phyloP scores from a whole-genome alignment of 2,888 invertebrate species.

The Drosophila nr. medialis region DNA sequence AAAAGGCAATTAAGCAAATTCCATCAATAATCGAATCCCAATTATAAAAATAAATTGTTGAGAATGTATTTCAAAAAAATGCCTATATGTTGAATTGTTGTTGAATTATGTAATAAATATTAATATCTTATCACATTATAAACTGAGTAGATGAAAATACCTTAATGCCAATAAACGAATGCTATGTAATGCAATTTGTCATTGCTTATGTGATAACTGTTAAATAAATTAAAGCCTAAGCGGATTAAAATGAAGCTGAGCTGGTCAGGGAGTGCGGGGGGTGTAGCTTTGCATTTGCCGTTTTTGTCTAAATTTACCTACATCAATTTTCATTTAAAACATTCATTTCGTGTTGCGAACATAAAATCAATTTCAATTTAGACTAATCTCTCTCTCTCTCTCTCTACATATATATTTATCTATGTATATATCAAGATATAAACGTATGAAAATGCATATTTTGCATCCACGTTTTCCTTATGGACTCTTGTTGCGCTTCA shows the following conservation, averaged over 20 bases:
- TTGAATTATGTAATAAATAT: no score
- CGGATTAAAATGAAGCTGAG: slow-evolving; percentile 32
- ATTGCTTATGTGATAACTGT: slow-evolving; percentile 43
- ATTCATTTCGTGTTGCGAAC: slow-evolving; percentile 33
- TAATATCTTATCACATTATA: no score
- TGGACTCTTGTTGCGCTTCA: slow-evolving; percentile 20
- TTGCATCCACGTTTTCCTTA: neutral
- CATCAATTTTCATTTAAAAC: slow-evolving; percentile 62
- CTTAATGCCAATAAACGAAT: slow-evolving; percentile 10
- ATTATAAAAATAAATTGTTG: neutral
- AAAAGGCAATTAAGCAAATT: neutral
- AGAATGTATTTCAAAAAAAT: neutral
- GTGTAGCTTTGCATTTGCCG: neutral
- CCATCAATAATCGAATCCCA: neutral
- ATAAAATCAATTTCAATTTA: slow-evolving; percentile 66
- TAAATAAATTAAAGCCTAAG: slow-evolving; percentile 54
- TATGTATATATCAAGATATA: slow-evolving; percentile 10
- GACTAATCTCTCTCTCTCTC: slow-evolving; percentile 45
- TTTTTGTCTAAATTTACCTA: slow-evolving; percentile 28
- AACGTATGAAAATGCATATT: slow-evolving; percentile 20
- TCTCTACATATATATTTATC: slow-evolving; percentile 4
- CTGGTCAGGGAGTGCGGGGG: neutral
- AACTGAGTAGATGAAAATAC: slow-evolving; percentile 21
- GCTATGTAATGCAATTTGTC: slow-evolving; percentile 7
- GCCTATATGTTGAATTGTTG: neutral